Conservation (phyloP, 2,888 invertebrate genomes). For the Thera britannica region DNA sequence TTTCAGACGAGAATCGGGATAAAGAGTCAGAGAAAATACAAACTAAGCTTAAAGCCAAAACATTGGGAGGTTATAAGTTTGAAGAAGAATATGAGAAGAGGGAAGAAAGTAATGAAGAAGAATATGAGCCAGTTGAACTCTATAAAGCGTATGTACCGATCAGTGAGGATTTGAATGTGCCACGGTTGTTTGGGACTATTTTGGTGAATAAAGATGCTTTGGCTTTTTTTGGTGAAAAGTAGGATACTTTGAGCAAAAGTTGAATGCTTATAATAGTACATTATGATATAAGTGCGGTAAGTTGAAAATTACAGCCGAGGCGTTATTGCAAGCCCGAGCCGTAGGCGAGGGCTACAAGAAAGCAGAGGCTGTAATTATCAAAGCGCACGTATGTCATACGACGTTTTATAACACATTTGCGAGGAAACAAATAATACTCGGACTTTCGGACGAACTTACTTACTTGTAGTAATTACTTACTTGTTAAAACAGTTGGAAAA, state of each 20-base stretch:
- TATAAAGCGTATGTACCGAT: slow-evolving; percentile 15
- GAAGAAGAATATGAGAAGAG: neutral
- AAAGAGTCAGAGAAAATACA: neutral
- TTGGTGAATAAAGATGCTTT: slow-evolving; percentile 23
- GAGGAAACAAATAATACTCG: no score
- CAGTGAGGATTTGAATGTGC: slow-evolving; percentile 15
- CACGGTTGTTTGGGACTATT: slow-evolving; percentile 8
- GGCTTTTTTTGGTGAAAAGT: slow-evolving; percentile 8
- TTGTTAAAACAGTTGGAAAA: no score
- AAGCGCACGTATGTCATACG: no score
- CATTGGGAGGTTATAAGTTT: neutral
- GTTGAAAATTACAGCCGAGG: no score
- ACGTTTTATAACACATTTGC: no score
- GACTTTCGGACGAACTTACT: no score
- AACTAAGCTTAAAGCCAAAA: neutral
- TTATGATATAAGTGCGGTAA: no score
- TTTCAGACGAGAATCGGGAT: neutral
- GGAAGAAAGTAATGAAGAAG: neutral
- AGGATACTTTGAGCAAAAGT: neutral
- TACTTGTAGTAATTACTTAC: no score
- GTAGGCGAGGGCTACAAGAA: no score
- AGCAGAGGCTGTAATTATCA: no score
- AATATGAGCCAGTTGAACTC: neutral
- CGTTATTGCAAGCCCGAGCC: no score
- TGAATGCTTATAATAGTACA: no score